phyloP scores from a whole-genome alignment of 2,797 vertebrate genomes.

The Parauchenoglanis punctatus region DNA sequence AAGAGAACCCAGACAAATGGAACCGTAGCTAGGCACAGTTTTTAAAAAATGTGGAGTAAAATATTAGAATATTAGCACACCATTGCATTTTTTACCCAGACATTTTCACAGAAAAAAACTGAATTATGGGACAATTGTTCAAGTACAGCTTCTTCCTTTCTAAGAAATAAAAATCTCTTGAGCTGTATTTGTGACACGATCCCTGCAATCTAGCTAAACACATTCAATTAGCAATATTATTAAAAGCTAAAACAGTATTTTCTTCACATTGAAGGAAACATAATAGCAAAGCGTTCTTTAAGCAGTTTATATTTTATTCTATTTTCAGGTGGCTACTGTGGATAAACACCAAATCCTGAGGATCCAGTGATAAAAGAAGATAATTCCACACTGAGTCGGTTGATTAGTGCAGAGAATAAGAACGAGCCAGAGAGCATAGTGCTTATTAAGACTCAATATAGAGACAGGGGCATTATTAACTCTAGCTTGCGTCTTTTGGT shows the following conservation, averaged over 20 bases:
- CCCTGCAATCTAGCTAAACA: neutral
- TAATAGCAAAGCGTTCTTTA: neutral
- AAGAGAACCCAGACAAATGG: neutral
- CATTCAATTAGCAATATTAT: constrained; percentile 15
- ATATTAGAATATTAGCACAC: neutral
- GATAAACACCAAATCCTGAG: constrained; percentile 40
- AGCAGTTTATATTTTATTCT: constrained; percentile 21
- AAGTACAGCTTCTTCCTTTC: neutral
- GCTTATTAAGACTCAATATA: constrained; percentile 56
- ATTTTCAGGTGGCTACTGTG: neutral
- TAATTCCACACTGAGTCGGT: constrained; percentile 42
- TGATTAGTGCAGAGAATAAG: constrained; percentile 26
- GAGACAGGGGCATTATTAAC: constrained; percentile 55
- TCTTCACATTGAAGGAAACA: neutral
- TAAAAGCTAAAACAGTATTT: neutral
- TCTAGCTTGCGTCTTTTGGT: constrained; percentile 37
- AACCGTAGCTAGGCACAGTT: neutral
- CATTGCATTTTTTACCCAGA: neutral
- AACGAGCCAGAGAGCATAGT: constrained; percentile 38
- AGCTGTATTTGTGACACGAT: neutral
- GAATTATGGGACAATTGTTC: neutral
- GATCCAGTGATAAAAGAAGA: constrained; percentile 32
- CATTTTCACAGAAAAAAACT: neutral
- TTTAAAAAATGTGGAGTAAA: neutral
- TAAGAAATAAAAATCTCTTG: neutral